Conservation (phyloP, 2,113 vertebrate genomes). For the Calidris pugnax region DNA sequence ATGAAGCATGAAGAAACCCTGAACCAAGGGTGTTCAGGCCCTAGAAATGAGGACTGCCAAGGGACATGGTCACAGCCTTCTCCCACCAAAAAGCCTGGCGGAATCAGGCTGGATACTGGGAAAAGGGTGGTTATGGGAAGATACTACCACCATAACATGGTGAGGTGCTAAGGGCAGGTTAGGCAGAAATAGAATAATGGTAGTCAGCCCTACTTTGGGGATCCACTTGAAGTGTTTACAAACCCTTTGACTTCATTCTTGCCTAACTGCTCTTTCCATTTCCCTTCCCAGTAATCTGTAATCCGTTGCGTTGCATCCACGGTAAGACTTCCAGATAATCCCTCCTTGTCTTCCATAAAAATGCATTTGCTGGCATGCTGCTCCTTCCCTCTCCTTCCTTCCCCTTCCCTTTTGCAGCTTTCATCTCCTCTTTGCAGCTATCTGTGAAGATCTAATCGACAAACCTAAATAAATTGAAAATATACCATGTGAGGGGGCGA, state of each 20-base stretch:
- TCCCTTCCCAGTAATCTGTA: neutral
- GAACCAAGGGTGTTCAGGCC: neutral
- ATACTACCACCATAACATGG: neutral
- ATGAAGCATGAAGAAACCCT: neutral
- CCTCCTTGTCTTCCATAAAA: neutral
- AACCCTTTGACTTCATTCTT: neutral
- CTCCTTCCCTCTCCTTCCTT: neutral
- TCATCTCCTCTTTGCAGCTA: neutral
- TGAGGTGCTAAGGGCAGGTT: neutral
- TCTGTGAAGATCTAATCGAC: neutral
- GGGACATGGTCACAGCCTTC: neutral
- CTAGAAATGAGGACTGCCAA: neutral
- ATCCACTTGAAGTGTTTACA: neutral
- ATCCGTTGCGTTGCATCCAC: neutral
- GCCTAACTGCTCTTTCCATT: neutral
- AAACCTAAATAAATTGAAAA: neutral
- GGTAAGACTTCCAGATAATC: neutral
- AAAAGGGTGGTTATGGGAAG: neutral
- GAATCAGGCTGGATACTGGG: neutral
- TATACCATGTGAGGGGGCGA: neutral
- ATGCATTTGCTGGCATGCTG: neutral
- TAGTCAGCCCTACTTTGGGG: neutral
- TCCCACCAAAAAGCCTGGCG: neutral
- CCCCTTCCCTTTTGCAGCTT: neutral
- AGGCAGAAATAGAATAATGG: neutral